Evolutionary conservation across 2,888 invertebrate genomes (phyloP), one percentile per base, ranked within the genome.

Genomic region (Hololepta plana): DNA sequence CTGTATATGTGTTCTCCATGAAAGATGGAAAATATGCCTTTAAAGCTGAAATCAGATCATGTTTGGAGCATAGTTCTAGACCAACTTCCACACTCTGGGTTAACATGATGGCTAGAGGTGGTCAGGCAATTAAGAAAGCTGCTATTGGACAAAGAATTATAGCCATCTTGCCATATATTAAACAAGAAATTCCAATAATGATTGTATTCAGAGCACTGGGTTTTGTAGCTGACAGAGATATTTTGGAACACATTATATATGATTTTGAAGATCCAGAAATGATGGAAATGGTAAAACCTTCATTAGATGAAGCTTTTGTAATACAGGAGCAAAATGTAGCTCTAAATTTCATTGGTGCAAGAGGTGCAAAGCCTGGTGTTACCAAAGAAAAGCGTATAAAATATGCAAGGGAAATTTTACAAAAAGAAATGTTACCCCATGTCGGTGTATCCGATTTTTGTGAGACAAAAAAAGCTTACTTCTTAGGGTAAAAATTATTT

Each of bases 211-310:
- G 96, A 50, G 98, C 96, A n/a, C 36, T 53, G 11, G 44, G 98
- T 16, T 99, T 99, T 59, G 98, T 98, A 21, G 95, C 98, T 5
- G 98, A 99, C 57, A 70, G 98, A 46, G 98, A 99, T 58, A 99
- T 99, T 45, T 62, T 99, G 12, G 98, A 99, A 50, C 98, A 99
- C 47, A 98, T 99, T 34, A 98, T 99, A 45, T 99, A 99, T 53
- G 98, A 99, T 51, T 98, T 98, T 59, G 95, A 98, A 55, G 98
- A 99, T 58, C 96, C 93, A 4, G 98, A 99, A 63, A 96, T 99
- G 95, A 98, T 99, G 96, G 98, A 99, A 68, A 96, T 99, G 95
- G 95, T 60, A 0, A 99, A 99, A 53, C 98, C 98, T 1, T 96
- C 96, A 0, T 59, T 98, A 29, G 98, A 98, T 57, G 98, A 98